A percentile compares a stretch with the other conserved stretches of the same genome.
Evolutionary conservation across 1,140 invertebrate species (phyloP).

Genomic region (Sycophaga agraensis): DNA sequence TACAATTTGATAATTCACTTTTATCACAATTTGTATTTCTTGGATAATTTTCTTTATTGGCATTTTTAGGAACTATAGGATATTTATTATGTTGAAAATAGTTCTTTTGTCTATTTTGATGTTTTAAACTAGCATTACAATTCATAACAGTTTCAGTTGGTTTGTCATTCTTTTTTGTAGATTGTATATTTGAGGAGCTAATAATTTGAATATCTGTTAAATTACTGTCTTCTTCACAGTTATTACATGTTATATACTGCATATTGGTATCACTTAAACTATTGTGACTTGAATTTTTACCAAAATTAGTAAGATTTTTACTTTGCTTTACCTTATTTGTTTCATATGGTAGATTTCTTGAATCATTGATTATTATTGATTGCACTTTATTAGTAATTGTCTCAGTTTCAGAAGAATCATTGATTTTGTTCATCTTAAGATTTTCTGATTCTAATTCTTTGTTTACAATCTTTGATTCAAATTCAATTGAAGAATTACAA

Average conservation of each 20-base stretch:
- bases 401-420: too few species aligned
- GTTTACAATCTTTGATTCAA: not conserved
- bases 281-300: not conserved
- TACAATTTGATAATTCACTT: slow-evolving; percentile 4
- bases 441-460: not conserved
- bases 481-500: not conserved
- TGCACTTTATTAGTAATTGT: too few species aligned
- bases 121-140: slow-evolving; percentile 8
- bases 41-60: slow-evolving; percentile 11
- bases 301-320: not conserved
- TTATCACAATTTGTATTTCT: not conserved
- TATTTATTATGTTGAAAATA: not conserved
- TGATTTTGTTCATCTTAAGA: not conserved
- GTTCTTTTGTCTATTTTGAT: not conserved
- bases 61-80: not conserved
- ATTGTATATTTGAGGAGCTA: not conserved
- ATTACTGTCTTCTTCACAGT: not conserved
- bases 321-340: not conserved
- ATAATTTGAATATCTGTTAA: not conserved
- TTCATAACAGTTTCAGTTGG: not conserved
- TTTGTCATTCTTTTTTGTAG: not conserved
- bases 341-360: not conserved
- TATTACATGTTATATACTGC: not conserved
- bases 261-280: not conserved
- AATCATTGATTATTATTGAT: not conserved